Conservation (phyloP, 2,113 vertebrate genomes). For the Speoplatyrhinus poulsoni region DNA sequence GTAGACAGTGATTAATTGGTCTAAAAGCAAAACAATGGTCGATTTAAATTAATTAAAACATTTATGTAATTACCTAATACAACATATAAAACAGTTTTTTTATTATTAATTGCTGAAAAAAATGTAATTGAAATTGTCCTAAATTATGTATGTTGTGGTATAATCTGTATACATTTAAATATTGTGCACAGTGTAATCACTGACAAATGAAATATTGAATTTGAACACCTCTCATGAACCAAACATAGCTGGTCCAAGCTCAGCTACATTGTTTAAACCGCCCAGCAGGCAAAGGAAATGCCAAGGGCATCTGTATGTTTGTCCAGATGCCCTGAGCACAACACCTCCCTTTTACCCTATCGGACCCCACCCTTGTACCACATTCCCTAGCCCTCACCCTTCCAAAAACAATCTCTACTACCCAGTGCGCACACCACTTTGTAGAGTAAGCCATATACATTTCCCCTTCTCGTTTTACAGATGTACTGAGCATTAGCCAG, state of each 20-base stretch:
- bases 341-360: conserved; percentile 6
- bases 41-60: not conserved
- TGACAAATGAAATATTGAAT: conserved; percentile 20
- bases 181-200: too few relatives aligned
- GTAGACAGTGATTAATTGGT: conserved; percentile 7
- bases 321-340: conserved; percentile 49
- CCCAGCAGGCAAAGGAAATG: conserved; percentile 33
- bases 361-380: not conserved
- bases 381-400: conserved; percentile 7
- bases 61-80: not conserved
- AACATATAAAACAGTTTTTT: too few relatives aligned
- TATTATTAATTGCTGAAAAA: too few relatives aligned
- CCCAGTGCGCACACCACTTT: not conserved
- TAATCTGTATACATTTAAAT: too few relatives aligned
- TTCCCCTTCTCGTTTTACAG: conserved; percentile 14
- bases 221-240: conserved; percentile 16
- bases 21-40: too few relatives aligned
- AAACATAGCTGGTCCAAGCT: conserved; percentile 16
- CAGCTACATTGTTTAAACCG: conserved; percentile 60
- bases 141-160: too few relatives aligned
- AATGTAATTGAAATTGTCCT: too few relatives aligned
- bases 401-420: conserved; percentile 17
- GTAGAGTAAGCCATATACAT: not conserved
- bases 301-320: conserved; percentile 41
- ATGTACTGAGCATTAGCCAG: not conserved